These are phyloP conservation scores for Cheilosia grossa DNA, from an alignment of 2,888 invertebrate genomes.

Conservation along the genomic window DNA sequence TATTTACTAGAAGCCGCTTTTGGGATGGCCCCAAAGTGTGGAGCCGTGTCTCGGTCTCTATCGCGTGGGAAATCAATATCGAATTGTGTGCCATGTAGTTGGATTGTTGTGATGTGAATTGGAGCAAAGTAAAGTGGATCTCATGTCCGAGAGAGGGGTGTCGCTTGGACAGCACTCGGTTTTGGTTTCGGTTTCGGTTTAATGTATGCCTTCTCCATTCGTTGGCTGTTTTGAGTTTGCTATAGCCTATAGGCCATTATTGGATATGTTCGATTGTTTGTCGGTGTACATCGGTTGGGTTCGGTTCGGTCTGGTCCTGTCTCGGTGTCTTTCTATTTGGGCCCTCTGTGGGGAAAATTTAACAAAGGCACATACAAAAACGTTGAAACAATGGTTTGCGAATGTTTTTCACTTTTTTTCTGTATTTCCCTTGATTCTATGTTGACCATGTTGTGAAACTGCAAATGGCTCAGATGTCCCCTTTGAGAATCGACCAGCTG, in stretches of 20 bases:
- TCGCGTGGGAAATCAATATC: slow-evolving; percentile 75
- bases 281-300: slow-evolving; percentile 59
- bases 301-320: background rate
- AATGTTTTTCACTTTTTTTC: slow-evolving; percentile 3
- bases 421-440: slow-evolving; percentile 7
- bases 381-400: slow-evolving; percentile 52
- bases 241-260: slow-evolving; percentile 66
- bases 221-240: no score
- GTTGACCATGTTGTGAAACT: slow-evolving; percentile 63
- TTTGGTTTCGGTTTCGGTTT: background rate
- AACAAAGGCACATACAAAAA: slow-evolving; percentile 52
- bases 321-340: background rate
- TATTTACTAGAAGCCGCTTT: no score
- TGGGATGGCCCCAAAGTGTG: slow-evolving; percentile 11
- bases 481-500: slow-evolving; percentile 61
- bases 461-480: slow-evolving; percentile 52
- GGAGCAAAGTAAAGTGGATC: slow-evolving; percentile 72
- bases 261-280: slow-evolving; percentile 72
- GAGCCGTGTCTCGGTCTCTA: slow-evolving; percentile 35
- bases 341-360: slow-evolving; percentile 41
- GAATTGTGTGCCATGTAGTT: slow-evolving; percentile 70
- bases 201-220: slow-evolving; percentile 4
- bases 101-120: slow-evolving; percentile 74
- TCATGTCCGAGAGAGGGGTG: slow-evolving; percentile 37
- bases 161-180: slow-evolving; percentile 1